Base-by-base conservation (phyloP, 1,140 invertebrate species). In the Rhopalosiphum padi region DNA sequence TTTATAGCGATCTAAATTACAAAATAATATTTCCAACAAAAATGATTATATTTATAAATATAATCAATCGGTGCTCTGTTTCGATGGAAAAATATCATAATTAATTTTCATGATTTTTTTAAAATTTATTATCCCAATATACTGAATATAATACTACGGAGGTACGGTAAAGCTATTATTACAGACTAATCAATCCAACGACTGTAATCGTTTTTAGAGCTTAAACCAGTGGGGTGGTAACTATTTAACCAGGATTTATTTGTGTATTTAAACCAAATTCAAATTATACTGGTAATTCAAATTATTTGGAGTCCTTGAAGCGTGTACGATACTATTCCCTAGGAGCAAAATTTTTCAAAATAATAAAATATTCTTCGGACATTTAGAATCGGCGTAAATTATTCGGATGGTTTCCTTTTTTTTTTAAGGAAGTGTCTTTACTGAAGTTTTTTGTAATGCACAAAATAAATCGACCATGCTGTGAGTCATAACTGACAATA, bases 381-480 rank as follows among this genome's bases (percentile, higher is more conserved):
- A 18, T 77, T 77, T 77, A 18, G 15, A 77, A n/a, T 77, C 30
- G 15, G 30, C 30, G 60, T 77, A 77, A 77, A 77, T 77, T 77
- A 30, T 77, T 77, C 15, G n/a, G n/a, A 77, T 77, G 60, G 83
- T 85, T 30, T 85, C 37, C 7, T 90, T 51, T 51, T 88, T 51
- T 43, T 43, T 86, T 23, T 41, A 43, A 37, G 35, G 60, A 77
- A 77, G n/a, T 77, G 15, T 77, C 15, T 68, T 68, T n/a, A 77
- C 30, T n/a, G 30, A n/a, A 35, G 60, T 77, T 77, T n/a, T 77
- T 68, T 77, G 15, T 77, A n/a, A n/a, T 77, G 51, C 8, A 4
- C 4, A 91, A 91, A 68, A 91, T 77, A 91, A 91, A 82, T 82
- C 25, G 41, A 77, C 90, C 55, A 68, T 90, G 11, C 11, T 90